Percentiles rank a stretch among this genome's conserved stretches.
phyloP scores from a whole-genome alignment of 2,888 invertebrate genomes.

The Diarsia brunnea region DNA sequence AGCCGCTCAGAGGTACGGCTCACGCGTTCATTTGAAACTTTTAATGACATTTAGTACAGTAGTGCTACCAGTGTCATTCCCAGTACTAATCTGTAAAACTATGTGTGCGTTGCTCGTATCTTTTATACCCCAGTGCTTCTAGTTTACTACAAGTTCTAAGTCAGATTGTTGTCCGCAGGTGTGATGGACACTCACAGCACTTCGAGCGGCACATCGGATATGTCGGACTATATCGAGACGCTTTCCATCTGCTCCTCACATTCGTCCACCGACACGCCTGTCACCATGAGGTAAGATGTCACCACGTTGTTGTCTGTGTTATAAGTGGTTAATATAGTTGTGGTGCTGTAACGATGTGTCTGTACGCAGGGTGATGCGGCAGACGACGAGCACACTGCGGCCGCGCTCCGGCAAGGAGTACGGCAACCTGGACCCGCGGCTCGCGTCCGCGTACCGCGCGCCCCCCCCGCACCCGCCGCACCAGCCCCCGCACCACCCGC shows the following conservation, averaged over 20 bases:
- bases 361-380: constrained; percentile 77
- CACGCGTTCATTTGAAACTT: background rate
- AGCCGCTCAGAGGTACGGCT: constrained; percentile 87
- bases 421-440: constrained; percentile 88
- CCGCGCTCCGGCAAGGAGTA: constrained; percentile 97
- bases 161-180: constrained; percentile 67
- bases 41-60: background rate
- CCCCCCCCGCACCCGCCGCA: constrained; percentile 55
- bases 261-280: constrained; percentile 94
- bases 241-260: constrained; percentile 95
- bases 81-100: background rate
- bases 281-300: constrained; percentile 86
- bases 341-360: background rate
- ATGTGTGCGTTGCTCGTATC: background rate
- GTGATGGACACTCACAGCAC: constrained; percentile 93
- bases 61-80: background rate
- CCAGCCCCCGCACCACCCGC: constrained; percentile 64
- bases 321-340: background rate
- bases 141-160: background rate
- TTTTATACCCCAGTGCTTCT: background rate
- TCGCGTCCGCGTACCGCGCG: constrained; percentile 65
- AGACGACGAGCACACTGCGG: constrained; percentile 92
- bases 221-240: constrained; percentile 97
- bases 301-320: background rate
- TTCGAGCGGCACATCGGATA: constrained; percentile 96